Evolutionary conservation across 2,113 vertebrate genomes (phyloP).

Genomic region (Tamias sibiricus): DNA sequence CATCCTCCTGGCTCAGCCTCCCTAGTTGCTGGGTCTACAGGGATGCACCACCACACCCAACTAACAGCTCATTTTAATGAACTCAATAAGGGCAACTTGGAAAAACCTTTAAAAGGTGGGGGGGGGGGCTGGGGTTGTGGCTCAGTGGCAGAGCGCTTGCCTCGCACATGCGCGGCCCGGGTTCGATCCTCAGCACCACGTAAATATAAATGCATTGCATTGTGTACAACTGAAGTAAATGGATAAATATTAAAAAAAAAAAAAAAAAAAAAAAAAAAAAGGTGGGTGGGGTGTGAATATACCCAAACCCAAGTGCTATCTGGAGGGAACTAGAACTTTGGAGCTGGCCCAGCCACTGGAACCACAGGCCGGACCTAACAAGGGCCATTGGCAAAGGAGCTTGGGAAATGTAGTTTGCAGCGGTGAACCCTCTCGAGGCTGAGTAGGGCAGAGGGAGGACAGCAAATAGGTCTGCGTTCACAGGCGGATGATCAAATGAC

Average conservation of each 20-base stretch:
- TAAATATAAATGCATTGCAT: too few relatives aligned
- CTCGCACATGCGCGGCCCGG: too few relatives aligned
- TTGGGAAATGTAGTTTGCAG: slow-evolving; percentile 48
- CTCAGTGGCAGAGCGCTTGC: too few relatives aligned
- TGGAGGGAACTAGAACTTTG: background rate
- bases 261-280: too few relatives aligned
- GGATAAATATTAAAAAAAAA: too few relatives aligned
- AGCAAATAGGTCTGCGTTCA: background rate
- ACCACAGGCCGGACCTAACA: background rate
- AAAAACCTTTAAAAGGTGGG: background rate
- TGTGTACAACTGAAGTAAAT: too few relatives aligned
- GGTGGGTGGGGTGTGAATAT: background rate
- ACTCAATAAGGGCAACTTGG: background rate
- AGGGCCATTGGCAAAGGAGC: background rate
- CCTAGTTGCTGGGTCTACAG: too few relatives aligned
- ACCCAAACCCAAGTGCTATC: background rate
- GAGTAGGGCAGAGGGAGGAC: background rate
- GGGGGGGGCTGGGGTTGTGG: too few relatives aligned
- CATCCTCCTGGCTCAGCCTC: too few relatives aligned
- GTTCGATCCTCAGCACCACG: too few relatives aligned
- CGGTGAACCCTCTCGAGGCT: background rate
- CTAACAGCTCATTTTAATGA: too few relatives aligned
- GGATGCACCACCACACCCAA: too few relatives aligned
- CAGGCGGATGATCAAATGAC: background rate
- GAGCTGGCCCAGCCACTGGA: background rate